Evolutionary conservation across 2,888 invertebrate species (phyloP).

Genomic region (Antheraea yamamai): DNA sequence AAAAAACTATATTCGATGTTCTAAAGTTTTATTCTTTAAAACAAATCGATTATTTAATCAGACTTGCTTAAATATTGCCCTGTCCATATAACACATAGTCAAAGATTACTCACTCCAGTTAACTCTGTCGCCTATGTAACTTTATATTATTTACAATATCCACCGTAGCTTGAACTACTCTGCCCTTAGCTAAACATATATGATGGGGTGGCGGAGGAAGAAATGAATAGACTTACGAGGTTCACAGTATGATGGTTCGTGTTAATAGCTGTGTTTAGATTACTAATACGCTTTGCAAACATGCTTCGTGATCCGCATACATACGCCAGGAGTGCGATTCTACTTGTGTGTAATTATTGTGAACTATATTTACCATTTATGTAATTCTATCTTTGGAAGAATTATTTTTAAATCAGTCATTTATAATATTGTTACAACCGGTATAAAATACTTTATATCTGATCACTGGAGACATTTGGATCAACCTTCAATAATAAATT

Average conservation of each 20-base stretch:
- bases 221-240: slow-evolving; percentile 33
- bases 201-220: slow-evolving; percentile 26
- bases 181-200: slow-evolving; percentile 24
- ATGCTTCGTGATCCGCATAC: slow-evolving; percentile 63
- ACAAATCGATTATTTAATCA: slow-evolving; percentile 52
- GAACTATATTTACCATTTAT: slow-evolving; percentile 25
- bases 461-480: too few relatives aligned
- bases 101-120: slow-evolving; percentile 62
- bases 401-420: slow-evolving; percentile 21
- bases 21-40: slow-evolving; percentile 11
- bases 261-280: slow-evolving; percentile 59
- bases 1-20: neutral
- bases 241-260: slow-evolving; percentile 44
- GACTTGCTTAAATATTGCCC: slow-evolving; percentile 55
- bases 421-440: neutral
- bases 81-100: slow-evolving; percentile 62
- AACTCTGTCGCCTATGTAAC: slow-evolving; percentile 53
- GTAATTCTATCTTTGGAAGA: slow-evolving; percentile 23
- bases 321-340: slow-evolving; percentile 41
- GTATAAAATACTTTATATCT: too few relatives aligned
- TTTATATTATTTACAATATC: slow-evolving; percentile 44
- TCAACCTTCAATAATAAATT: too few relatives aligned
- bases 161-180: slow-evolving; percentile 45
- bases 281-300: slow-evolving; percentile 66
- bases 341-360: slow-evolving; percentile 41